A percentile compares a stretch with the other conserved stretches of the same genome.
phyloP scores from a whole-genome alignment of 2,888 invertebrate species.

The Callyntrura sp. region DNA sequence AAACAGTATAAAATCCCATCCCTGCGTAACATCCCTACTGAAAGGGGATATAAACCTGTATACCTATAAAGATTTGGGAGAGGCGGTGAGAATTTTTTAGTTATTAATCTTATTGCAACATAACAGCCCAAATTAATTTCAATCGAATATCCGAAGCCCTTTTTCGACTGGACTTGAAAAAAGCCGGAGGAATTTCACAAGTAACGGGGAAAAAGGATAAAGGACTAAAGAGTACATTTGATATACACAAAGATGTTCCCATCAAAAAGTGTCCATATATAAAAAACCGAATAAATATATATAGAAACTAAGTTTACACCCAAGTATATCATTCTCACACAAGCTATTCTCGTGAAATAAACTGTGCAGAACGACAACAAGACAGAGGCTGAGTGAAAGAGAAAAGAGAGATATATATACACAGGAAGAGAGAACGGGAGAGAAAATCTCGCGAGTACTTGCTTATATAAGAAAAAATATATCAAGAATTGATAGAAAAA shows the following conservation, averaged over 20 bases:
- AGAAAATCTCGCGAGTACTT: too few relatives aligned
- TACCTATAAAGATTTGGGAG: background rate
- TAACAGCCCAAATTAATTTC: background rate
- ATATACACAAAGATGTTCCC: too few relatives aligned
- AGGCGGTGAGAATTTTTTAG: background rate
- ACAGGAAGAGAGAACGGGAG: too few relatives aligned
- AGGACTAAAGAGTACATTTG: background rate
- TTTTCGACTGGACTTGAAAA: background rate
- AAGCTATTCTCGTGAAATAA: conserved; percentile 15
- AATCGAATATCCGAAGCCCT: background rate
- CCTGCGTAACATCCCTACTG: too few relatives aligned
- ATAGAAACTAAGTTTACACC: background rate
- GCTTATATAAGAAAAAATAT: too few relatives aligned
- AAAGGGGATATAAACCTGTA: too few relatives aligned
- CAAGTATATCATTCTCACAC: background rate
- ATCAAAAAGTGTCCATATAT: too few relatives aligned
- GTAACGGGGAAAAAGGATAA: background rate
- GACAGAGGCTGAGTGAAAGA: background rate
- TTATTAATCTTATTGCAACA: background rate
- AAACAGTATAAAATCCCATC: too few relatives aligned
- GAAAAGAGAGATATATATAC: background rate
- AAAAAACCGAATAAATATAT: too few relatives aligned
- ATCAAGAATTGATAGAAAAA: background rate
- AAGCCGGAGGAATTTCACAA: background rate
- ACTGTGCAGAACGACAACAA: background rate